Evolutionary conservation across 2,113 vertebrate genomes (phyloP).

Genomic region (Polypterus senegalus): DNA sequence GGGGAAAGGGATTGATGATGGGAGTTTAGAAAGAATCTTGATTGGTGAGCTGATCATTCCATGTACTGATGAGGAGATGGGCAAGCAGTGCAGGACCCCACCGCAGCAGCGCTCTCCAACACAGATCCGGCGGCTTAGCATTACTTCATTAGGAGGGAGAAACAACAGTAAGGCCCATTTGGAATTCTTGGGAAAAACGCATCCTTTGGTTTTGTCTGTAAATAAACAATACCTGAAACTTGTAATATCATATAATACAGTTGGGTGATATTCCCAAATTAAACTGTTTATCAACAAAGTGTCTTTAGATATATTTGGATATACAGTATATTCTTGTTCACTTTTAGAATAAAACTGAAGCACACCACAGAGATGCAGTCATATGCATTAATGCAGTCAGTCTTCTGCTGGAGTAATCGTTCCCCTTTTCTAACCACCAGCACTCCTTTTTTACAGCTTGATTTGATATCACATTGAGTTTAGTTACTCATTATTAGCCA

Average conservation of each 20-base stretch:
- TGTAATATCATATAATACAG: not conserved
- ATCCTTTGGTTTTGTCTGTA: not conserved
- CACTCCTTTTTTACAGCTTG: too few relatives aligned
- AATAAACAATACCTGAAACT: not conserved
- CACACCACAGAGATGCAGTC: too few relatives aligned
- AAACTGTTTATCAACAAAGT: too few relatives aligned
- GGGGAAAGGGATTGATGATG: slow-evolving; percentile 78
- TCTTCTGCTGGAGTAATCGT: too few relatives aligned
- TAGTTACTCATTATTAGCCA: too few relatives aligned
- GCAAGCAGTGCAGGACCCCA: slow-evolving; percentile 65
- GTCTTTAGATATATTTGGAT: too few relatives aligned
- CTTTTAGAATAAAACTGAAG: too few relatives aligned
- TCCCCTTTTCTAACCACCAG: too few relatives aligned
- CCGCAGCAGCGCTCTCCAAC: slow-evolving; percentile 77
- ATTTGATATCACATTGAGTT: too few relatives aligned
- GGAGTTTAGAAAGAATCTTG: slow-evolving; percentile 78
- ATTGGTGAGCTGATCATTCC: slow-evolving; percentile 71
- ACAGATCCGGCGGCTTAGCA: slow-evolving; percentile 54
- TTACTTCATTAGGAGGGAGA: slow-evolving; percentile 64
- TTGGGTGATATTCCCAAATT: not conserved
- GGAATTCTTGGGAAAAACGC: not conserved
- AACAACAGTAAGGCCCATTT: slow-evolving; percentile 50
- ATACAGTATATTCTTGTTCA: too few relatives aligned
- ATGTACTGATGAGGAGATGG: slow-evolving; percentile 55
- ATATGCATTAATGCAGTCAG: too few relatives aligned